These are phyloP conservation scores for Hydraecia micacea DNA, from an alignment of 2,888 invertebrate species.

Conservation along the genomic window DNA sequence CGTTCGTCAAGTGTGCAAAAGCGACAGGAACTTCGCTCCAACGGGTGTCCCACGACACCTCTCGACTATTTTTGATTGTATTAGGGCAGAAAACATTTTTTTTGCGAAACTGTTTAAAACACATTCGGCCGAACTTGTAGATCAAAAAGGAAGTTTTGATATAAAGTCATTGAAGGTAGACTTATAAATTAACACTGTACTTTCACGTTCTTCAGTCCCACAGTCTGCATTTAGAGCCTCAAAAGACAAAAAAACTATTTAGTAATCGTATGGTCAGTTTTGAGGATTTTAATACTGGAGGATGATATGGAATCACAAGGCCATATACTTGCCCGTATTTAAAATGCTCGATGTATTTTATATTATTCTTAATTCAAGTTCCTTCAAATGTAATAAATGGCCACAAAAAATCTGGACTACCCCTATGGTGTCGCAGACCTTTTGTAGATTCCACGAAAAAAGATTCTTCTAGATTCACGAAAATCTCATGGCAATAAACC, in stretches of 20 bases:
- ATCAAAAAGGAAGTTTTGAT: not conserved
- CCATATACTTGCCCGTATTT: too few relatives aligned
- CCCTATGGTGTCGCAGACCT: not conserved
- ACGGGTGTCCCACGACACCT: too few relatives aligned
- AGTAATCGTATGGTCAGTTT: not conserved
- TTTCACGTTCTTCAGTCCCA: not conserved
- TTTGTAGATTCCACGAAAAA: constrained; percentile 17
- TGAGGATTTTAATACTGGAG: not conserved
- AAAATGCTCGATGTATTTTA: not conserved
- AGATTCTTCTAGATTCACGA: not conserved
- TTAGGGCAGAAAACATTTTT: not conserved
- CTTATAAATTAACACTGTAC: too few relatives aligned
- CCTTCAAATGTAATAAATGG: constrained; percentile 5
- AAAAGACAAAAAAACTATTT: not conserved
- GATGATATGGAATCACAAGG: not conserved
- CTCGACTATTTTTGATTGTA: not conserved
- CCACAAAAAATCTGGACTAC: constrained; percentile 14
- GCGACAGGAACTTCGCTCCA: too few relatives aligned
- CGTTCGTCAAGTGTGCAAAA: too few relatives aligned
- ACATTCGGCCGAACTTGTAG: not conserved
- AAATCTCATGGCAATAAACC: constrained; percentile 15
- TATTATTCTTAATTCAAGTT: not conserved
- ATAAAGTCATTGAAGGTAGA: not conserved
- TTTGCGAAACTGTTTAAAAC: not conserved
- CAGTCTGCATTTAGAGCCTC: not conserved